A percentile compares a stretch with the other conserved stretches of the same genome.
phyloP scores from a whole-genome alignment of 1,140 invertebrate species.

The Melipona quadrifasciata region DNA sequence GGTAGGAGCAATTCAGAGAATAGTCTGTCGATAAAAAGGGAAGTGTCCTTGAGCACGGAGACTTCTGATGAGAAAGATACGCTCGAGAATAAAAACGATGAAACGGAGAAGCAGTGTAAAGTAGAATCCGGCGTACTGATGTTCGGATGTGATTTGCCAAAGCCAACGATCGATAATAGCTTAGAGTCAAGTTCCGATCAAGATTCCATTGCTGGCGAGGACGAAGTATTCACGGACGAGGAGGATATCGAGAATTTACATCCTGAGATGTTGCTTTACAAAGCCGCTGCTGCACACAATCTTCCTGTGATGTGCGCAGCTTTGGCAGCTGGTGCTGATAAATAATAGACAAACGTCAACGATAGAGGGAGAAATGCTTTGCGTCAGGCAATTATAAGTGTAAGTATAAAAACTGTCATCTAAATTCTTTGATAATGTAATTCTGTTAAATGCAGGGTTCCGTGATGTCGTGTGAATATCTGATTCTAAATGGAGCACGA shows the following conservation, averaged over 20 bases:
- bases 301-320: slow-evolving; percentile 94
- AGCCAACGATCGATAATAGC: slow-evolving; percentile 80
- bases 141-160: slow-evolving; percentile 82
- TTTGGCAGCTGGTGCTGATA: slow-evolving; percentile 91
- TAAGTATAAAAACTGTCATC: slow-evolving; percentile 79
- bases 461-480: slow-evolving; percentile 95
- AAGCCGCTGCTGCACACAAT: slow-evolving; percentile 92
- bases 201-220: slow-evolving; percentile 90
- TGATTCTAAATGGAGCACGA: slow-evolving; percentile 95
- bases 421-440: slow-evolving; percentile 20
- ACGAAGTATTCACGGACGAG: slow-evolving; percentile 85
- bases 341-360: slow-evolving; percentile 87
- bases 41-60: slow-evolving; percentile 43
- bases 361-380: slow-evolving; percentile 87
- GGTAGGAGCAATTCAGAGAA: slow-evolving; percentile 43
- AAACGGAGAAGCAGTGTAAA: slow-evolving; percentile 63
- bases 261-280: slow-evolving; percentile 89
- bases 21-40: slow-evolving; percentile 50
- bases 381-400: slow-evolving; percentile 92
- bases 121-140: slow-evolving; percentile 80
- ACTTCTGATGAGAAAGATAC: slow-evolving; percentile 39
- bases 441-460: slow-evolving; percentile 87
- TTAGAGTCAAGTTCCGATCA: slow-evolving; percentile 88
- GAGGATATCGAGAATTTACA: slow-evolving; percentile 89
- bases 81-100: slow-evolving; percentile 58